Percentiles rank a stretch among this genome's conserved stretches.
Conservation (phyloP, 2,113 vertebrate genomes). For the Melospiza georgiana region DNA sequence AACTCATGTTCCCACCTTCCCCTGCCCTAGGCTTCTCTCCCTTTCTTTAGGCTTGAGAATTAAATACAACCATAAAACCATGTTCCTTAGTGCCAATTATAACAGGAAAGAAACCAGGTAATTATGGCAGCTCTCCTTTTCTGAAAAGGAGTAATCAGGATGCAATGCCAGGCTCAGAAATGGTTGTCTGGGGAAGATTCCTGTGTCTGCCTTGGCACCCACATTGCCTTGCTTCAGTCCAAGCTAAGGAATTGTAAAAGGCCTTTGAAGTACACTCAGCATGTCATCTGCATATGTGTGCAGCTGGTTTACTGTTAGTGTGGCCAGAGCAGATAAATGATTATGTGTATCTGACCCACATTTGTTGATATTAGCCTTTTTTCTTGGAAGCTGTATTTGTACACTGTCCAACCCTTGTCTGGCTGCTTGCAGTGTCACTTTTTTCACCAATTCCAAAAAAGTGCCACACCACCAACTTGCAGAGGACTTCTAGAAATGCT, state of each 20-base stretch:
- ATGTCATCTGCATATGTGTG: slow-evolving; percentile 56
- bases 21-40: not conserved
- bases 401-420: not conserved
- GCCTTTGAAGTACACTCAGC: slow-evolving; percentile 70
- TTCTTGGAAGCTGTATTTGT: slow-evolving; percentile 2
- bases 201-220: not conserved
- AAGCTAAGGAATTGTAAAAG: not conserved
- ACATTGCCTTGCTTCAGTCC: slow-evolving; percentile 12
- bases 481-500: not conserved
- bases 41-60: not conserved
- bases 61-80: not conserved
- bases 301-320: slow-evolving; percentile 22
- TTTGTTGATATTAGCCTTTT: not conserved
- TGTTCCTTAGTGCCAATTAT: not conserved
- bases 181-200: not conserved
- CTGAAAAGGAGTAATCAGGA: not conserved
- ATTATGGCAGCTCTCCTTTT: not conserved
- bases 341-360: not conserved
- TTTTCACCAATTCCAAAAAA: not conserved
- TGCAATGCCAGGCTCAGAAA: not conserved
- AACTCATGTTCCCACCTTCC: not conserved
- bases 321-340: slow-evolving; percentile 13
- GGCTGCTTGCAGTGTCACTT: not conserved
- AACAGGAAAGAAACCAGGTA: not conserved
- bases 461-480: not conserved